These are phyloP conservation scores for Pipistrellus pygmaeus DNA, from an alignment of 2,797 vertebrate genomes.

Conservation along the genomic window DNA sequence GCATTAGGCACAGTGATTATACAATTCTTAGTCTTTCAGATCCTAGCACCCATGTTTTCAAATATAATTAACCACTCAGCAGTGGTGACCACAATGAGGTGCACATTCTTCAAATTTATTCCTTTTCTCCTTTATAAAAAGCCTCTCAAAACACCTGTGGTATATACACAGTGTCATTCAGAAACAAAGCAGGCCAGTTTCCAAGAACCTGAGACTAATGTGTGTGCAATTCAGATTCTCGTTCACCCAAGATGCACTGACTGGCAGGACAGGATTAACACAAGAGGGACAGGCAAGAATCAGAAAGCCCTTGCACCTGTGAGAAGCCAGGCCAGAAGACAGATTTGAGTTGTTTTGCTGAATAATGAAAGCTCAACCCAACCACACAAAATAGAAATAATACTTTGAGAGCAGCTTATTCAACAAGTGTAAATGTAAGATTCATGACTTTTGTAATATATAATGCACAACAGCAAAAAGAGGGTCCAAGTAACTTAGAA, in stretches of 20 bases:
- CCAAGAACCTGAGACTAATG: not conserved
- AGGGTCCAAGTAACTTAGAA: conserved; percentile 67
- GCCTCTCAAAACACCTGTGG: not conserved
- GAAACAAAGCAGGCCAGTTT: not conserved
- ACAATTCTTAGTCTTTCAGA: not conserved
- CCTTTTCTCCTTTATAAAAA: not conserved
- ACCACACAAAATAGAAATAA: conserved; percentile 42
- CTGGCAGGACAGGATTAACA: conserved; percentile 54
- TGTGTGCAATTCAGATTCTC: not conserved
- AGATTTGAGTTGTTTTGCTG: not conserved
- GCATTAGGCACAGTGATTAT: not conserved
- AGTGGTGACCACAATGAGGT: not conserved
- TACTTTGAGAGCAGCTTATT: not conserved
- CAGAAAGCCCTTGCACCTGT: not conserved
- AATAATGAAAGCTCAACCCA: not conserved
- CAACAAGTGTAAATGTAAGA: not conserved
- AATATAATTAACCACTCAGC: not conserved
- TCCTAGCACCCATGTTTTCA: not conserved
- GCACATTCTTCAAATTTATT: not conserved
- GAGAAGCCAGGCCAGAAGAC: not conserved
- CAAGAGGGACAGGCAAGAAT: not conserved
- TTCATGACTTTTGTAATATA: conserved; percentile 74
- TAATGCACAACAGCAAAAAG: conserved; percentile 59
- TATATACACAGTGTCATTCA: not conserved
- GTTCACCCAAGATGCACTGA: not conserved